phyloP scores from a whole-genome alignment of 2,113 vertebrate species.

The Caranx melampygus region DNA sequence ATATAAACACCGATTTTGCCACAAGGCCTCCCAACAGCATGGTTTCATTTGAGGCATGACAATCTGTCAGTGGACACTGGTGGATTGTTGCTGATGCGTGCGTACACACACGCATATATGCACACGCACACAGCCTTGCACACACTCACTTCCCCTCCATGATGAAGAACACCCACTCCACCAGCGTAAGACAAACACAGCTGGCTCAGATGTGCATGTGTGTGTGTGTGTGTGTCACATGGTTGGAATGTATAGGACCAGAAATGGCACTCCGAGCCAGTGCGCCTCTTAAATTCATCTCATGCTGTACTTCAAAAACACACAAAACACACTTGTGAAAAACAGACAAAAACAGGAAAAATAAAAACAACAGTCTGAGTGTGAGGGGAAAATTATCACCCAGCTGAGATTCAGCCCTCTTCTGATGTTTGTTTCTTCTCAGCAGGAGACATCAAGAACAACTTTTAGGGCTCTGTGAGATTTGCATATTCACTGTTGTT shows the following conservation, averaged over 20 bases:
- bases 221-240: constrained; percentile 56
- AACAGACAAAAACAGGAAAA: not conserved
- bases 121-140: constrained; percentile 7
- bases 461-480: not conserved
- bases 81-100: constrained; percentile 21
- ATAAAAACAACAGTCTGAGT: not conserved
- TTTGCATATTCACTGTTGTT: not conserved
- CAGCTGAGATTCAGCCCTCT: too few species aligned
- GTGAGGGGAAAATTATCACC: not conserved
- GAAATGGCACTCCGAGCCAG: constrained; percentile 7
- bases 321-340: constrained; percentile 13
- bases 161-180: constrained; percentile 56
- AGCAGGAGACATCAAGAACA: not conserved
- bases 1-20: constrained; percentile 44
- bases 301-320: constrained; percentile 21
- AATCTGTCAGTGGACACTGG: constrained; percentile 52
- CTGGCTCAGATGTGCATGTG: constrained; percentile 56
- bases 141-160: constrained; percentile 13
- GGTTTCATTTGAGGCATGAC: constrained; percentile 64
- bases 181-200: constrained; percentile 70
- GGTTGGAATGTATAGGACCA: constrained; percentile 62
- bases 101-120: constrained; percentile 27
- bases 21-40: constrained; percentile 39
- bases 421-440: too few species aligned
- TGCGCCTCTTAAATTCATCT: constrained; percentile 3